These are phyloP conservation scores for Smutsia temminckii DNA, from an alignment of 2,797 vertebrate species.

Conservation along the genomic window DNA sequence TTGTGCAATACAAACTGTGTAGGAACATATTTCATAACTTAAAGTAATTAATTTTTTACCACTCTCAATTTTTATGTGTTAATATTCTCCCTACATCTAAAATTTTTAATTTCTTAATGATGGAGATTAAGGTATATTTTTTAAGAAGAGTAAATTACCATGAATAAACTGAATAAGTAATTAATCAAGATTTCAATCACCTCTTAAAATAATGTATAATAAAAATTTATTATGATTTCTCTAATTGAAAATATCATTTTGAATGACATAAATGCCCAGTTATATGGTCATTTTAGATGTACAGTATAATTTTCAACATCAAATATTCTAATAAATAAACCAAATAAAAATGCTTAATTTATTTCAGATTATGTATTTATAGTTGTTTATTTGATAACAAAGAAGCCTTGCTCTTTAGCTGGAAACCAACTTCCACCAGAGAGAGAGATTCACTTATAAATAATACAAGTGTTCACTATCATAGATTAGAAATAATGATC, in stretches of 20 bases:
- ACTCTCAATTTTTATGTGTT: background rate
- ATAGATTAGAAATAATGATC: background rate
- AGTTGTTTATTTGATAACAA: constrained; percentile 20
- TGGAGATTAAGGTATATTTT: background rate
- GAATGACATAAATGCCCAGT: background rate
- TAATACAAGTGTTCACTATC: constrained; percentile 11
- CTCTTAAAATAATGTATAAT: constrained; percentile 17
- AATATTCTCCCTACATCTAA: background rate
- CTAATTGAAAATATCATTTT: constrained; percentile 15
- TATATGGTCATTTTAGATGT: background rate
- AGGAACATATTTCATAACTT: background rate
- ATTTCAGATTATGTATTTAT: background rate
- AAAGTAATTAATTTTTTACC: background rate
- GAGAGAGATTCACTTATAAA: constrained; percentile 12
- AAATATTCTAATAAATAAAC: background rate
- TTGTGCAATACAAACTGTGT: background rate
- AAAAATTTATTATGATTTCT: background rate
- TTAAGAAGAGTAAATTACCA: background rate
- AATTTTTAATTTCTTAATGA: background rate
- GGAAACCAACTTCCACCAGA: background rate
- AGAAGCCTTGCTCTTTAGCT: background rate
- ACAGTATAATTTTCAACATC: background rate
- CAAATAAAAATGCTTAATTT: constrained; percentile 18
- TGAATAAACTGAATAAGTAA: background rate
- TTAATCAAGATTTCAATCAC: background rate